Conservation (phyloP, 2,113 vertebrate species). For the Vireo altiloquus region DNA sequence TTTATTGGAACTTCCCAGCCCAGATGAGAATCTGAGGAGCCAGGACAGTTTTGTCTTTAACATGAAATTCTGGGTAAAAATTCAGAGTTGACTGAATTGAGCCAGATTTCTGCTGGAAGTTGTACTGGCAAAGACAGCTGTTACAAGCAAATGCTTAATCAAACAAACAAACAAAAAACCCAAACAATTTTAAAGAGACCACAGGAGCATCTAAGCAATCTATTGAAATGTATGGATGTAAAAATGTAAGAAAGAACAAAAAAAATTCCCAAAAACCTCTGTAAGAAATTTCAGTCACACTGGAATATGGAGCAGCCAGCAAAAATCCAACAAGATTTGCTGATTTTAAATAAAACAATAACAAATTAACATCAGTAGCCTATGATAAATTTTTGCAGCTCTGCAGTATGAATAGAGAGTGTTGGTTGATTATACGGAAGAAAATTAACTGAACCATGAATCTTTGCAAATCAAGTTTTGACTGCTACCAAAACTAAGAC, state of each 20-base stretch:
- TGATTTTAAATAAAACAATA: neutral
- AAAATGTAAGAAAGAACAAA: neutral
- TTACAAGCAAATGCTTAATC: neutral
- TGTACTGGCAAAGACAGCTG: neutral
- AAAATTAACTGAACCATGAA: neutral
- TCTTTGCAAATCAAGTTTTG: neutral
- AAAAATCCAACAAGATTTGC: neutral
- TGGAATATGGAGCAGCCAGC: neutral
- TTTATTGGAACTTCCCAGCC: neutral
- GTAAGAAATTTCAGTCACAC: neutral
- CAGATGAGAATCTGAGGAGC: neutral
- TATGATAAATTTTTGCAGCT: neutral
- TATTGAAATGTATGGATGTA: neutral
- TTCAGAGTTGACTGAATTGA: neutral
- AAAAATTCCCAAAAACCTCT: neutral
- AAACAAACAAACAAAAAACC: neutral
- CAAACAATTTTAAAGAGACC: neutral
- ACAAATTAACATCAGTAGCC: neutral
- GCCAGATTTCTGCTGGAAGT: neutral
- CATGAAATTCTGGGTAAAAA: neutral
- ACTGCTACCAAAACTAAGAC: neutral
- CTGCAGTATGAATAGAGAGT: neutral
- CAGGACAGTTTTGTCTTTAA: neutral
- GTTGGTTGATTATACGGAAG: neutral
- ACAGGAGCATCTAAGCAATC: neutral